Percentiles rank a stretch among this genome's conserved stretches.
Conservation (phyloP, 2,888 invertebrate species). For the Folsomia manolachei region DNA sequence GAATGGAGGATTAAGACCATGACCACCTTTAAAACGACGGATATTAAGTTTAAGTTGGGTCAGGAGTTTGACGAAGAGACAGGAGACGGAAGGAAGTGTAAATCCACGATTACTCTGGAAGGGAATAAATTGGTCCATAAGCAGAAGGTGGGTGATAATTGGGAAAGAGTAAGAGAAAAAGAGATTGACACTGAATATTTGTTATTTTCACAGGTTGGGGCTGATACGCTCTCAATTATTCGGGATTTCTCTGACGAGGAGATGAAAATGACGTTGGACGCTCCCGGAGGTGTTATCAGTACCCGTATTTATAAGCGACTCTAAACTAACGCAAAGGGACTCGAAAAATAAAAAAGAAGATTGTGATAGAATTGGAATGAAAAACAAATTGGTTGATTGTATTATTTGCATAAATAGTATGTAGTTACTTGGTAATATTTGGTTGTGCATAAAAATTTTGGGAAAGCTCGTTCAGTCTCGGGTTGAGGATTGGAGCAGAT, state of each 20-base stretch:
- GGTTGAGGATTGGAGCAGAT: too few relatives aligned
- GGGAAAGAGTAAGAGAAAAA: not conserved
- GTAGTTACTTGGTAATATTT: too few relatives aligned
- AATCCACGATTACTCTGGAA: conserved; percentile 34
- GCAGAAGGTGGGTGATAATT: conserved; percentile 20
- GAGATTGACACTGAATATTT: not conserved
- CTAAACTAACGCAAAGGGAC: too few relatives aligned
- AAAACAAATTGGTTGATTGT: too few relatives aligned
- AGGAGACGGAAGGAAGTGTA: conserved; percentile 24
- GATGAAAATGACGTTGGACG: conserved; percentile 42
- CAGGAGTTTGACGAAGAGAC: conserved; percentile 52
- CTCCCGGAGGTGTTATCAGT: conserved; percentile 28
- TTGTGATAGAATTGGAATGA: too few relatives aligned
- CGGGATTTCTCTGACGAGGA: conserved; percentile 37
- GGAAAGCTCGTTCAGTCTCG: too few relatives aligned
- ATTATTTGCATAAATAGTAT: too few relatives aligned
- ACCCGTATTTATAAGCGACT: conserved; percentile 39
- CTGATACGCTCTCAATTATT: conserved; percentile 28
- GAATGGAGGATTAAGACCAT: conserved; percentile 55
- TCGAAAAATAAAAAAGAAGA: too few relatives aligned
- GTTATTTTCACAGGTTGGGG: conserved; percentile 15
- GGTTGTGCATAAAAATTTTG: too few relatives aligned
- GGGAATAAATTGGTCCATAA: conserved; percentile 35
- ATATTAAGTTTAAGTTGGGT: conserved; percentile 54
- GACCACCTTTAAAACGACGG: conserved; percentile 57